Percentiles rank a stretch among this genome's conserved stretches.
Conservation (phyloP, 1,140 invertebrate genomes). For the Propsilocerus akamusi region DNA sequence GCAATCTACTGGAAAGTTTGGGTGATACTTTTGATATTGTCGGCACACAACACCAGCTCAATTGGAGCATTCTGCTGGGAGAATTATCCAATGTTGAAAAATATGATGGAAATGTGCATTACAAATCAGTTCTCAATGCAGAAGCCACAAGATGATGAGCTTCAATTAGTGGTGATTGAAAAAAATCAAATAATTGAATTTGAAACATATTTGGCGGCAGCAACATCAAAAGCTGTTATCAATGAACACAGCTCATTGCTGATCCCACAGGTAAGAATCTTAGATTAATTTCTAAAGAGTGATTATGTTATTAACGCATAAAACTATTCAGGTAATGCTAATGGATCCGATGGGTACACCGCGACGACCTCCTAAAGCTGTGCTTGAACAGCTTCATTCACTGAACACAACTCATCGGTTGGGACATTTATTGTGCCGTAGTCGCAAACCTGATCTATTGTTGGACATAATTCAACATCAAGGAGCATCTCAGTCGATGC, state of each 20-base stretch:
- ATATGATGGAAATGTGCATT: conserved; percentile 93
- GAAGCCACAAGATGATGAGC: conserved; percentile 16
- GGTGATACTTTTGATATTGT: conserved; percentile 73
- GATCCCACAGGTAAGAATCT: conserved; percentile 45
- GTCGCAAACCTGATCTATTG: conserved; percentile 78
- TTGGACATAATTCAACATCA: conserved; percentile 81
- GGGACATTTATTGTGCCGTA: conserved; percentile 79
- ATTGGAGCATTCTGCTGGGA: conserved; percentile 78
- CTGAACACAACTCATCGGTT: conserved; percentile 62
- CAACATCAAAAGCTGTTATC: conserved; percentile 66
- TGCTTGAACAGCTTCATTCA: conserved; percentile 64
- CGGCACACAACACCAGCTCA: conserved; percentile 75
- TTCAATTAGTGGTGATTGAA: conserved; percentile 49
- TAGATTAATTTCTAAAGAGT: not conserved
- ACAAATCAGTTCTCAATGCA: conserved; percentile 42
- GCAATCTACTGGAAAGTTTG: conserved; percentile 90
- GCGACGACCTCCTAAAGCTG: conserved; percentile 51
- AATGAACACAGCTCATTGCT: conserved; percentile 79
- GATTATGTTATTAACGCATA: not conserved
- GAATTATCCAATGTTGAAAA: conserved; percentile 79
- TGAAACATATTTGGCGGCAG: conserved; percentile 81
- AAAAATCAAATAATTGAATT: conserved; percentile 77
- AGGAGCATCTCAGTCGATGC: conserved; percentile 82
- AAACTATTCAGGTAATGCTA: conserved; percentile 36
- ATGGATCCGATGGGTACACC: conserved; percentile 71